Evolutionary conservation across 2,888 invertebrate genomes (phyloP), one percentile per base, ranked within the genome.

Genomic region (Hydriomena furcata): DNA sequence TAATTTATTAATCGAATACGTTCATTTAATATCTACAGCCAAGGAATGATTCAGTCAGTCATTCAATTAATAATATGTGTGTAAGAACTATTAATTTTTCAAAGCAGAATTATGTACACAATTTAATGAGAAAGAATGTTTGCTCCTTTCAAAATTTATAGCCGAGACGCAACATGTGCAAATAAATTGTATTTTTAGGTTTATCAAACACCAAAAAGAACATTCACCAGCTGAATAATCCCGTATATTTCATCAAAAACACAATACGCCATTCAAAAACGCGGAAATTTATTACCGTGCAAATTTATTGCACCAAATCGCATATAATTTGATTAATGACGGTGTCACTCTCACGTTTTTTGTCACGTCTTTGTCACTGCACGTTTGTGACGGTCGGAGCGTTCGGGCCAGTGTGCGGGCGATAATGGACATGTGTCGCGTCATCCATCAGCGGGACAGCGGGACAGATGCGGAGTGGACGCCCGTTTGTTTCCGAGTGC

Each of bases 341-440:
- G 48, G 66, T 71, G 74, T 76, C 76, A 56, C 63, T 60, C 24
- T 48, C 36, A 36, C 41, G 66, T 70, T 75, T 76, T 79, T 79
- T 75, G 67, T 63, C 55, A 30, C 55, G 54, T 62, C 57, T 62
- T 63, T 63, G 60, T 60, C 47, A 17, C 25, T 46, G 53, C 53
- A 49, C 45, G 44, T 25, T 35, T 23, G 17, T 17, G 17, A 3
- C 17, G 17, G 17, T 17, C 52, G 43, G 41, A 40, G 32, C 44
- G 37, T 23, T 20, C 47, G 49, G 35, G 34, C n/a, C 42, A 42
- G 45, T 51, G 49, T 56, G 63, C 58, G 66, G 69, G 68, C 76
- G 74, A 77, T 82, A 82, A 85, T 84, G 85, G 87, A 86, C 89
- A 88, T 80, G 83, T 88, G 88, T 85, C 84, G 76, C 55, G 58